Base-by-base conservation (phyloP, 2,888 invertebrate species). In the Hirtodrosophila duncani region DNA sequence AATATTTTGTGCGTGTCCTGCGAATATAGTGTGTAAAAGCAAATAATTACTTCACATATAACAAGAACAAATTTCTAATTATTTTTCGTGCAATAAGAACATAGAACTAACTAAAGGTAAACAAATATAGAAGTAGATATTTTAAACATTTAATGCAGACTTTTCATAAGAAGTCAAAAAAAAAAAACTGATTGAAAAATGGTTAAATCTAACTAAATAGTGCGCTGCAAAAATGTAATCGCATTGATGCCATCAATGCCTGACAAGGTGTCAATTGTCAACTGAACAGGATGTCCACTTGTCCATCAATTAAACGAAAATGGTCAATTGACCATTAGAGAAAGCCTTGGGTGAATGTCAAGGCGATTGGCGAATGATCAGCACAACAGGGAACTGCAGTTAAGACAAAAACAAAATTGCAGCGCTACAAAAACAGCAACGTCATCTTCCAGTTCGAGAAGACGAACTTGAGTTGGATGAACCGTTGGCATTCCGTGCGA, bases 291-390 rank as follows among this genome's bases (percentile, higher is more conserved):
- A 75, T 79, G 66, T 58, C 65, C 61, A 61, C 58, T 58, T 71
- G 75, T 67, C 67, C 30, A 63, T 77, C 79, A 79, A 75, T 74
- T 79, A 75, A 75, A 68, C 77, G 56, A 79, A 74, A 74, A 79
- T 75, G 77, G 79, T 71, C 74, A 79, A 71, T 71, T 49, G 68
- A 63, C 58, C 59, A 75, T 68, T 77, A 63, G 79, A 74, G 74
- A 74, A 74, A 74, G 74, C 80, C 63, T 68, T 63, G 61, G 55
- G 48, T 75, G 57, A 79, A 79, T 79, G 72, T 61, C 64, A 62
- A 65, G 62, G 58, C 71, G 56, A 56, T 46, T 39, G 31, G 17
- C 10, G 14, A 38, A 8, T 20, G 20, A 31, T 34, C 20, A 39
- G 48, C 30, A 41, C 58, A 63, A 56, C 49, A 36, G 52, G 36